These are phyloP conservation scores for Campylomormyrus numenius DNA, from an alignment of 2,113 vertebrate species.

Conservation along the genomic window DNA sequence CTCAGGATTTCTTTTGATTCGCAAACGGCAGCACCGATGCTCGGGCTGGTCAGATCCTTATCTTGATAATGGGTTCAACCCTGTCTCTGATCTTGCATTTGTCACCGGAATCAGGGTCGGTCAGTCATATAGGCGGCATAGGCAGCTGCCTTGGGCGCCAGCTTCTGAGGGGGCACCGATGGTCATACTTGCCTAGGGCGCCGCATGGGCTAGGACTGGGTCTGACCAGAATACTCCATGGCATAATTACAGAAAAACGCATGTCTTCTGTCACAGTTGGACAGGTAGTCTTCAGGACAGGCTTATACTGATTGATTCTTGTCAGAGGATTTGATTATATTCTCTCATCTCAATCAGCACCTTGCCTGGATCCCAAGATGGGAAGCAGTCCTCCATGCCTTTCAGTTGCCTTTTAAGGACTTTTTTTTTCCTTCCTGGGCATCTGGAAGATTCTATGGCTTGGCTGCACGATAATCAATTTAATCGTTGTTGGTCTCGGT, in stretches of 20 bases:
- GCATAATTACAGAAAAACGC: background rate
- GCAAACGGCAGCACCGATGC: background rate
- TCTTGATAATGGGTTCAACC: background rate
- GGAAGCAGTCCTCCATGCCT: background rate
- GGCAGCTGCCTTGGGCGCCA: background rate
- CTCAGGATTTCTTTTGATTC: background rate
- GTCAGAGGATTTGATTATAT: background rate
- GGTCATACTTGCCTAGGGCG: background rate
- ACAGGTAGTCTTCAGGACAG: background rate
- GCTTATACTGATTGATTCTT: background rate
- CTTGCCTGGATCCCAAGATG: background rate
- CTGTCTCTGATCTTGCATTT: background rate
- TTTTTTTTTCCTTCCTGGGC: background rate
- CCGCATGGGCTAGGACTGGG: background rate
- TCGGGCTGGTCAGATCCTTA: background rate
- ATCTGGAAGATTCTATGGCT: background rate
- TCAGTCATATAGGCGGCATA: background rate
- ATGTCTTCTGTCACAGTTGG: background rate
- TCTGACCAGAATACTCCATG: background rate
- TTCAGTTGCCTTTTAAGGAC: background rate
- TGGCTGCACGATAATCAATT: background rate
- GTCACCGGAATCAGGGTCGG: background rate
- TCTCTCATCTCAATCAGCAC: background rate
- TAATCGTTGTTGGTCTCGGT: background rate
- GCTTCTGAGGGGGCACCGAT: background rate